Percentiles rank a stretch among this genome's conserved stretches.
These are phyloP conservation scores for Rosalia funebris DNA, from an alignment of 2,888 invertebrate genomes.

Conservation along the genomic window DNA sequence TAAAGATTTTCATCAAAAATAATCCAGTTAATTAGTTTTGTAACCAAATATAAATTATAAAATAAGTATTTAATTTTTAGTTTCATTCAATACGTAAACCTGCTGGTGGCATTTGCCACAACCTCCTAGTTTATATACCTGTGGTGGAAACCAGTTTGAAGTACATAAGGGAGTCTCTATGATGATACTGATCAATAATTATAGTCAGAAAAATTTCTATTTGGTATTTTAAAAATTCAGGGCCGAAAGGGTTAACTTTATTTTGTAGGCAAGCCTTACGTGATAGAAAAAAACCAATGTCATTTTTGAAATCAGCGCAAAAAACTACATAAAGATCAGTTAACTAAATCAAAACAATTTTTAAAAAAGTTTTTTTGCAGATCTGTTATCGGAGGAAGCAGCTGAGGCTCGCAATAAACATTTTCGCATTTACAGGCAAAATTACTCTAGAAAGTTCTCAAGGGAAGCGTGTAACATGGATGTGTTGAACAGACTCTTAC, in stretches of 20 bases:
- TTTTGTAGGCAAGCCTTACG: no score
- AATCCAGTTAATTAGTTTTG: not conserved
- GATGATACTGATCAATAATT: not conserved
- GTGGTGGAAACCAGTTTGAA: constrained; percentile 1
- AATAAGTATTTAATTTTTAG: constrained; percentile 5
- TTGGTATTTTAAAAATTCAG: not conserved
- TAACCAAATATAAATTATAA: not conserved
- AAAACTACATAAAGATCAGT: no score
- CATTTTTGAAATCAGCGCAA: no score
- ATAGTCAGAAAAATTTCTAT: not conserved
- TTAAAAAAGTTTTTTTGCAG: no score
- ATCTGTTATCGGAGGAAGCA: no score
- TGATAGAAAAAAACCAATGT: no score
- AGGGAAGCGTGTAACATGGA: no score
- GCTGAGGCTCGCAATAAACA: no score
- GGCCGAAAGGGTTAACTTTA: not conserved
- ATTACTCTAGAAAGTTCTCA: no score
- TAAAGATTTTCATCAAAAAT: not conserved
- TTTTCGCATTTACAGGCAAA: no score
- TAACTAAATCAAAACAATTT: no score
- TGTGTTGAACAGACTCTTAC: no score
- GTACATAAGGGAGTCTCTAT: not conserved
- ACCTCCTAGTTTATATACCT: constrained; percentile 1
- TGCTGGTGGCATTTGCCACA: not conserved
- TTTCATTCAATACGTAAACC: not conserved